phyloP scores from a whole-genome alignment of 2,113 vertebrate genomes.

The Psittacula cyanocephala region DNA sequence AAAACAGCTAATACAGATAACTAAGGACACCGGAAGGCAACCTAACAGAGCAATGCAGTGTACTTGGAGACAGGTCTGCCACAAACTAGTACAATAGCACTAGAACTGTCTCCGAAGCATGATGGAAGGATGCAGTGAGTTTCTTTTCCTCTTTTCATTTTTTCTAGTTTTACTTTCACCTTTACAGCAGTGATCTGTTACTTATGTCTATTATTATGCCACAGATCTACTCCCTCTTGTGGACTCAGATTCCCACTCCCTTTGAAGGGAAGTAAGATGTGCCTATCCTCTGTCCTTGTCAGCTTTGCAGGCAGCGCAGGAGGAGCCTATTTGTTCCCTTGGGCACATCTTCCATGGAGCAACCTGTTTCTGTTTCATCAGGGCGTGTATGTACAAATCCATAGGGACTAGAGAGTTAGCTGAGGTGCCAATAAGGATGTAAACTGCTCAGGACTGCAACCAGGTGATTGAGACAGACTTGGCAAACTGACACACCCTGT shows the following conservation, averaged over 20 bases:
- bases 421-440: neutral
- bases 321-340: neutral
- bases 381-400: neutral
- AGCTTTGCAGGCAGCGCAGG: neutral
- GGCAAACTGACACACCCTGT: neutral
- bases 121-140: neutral
- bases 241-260: neutral
- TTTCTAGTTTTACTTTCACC: neutral
- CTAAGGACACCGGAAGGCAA: neutral
- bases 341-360: neutral
- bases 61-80: neutral
- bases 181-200: neutral
- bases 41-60: neutral
- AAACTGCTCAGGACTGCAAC: neutral
- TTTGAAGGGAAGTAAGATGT: neutral
- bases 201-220: neutral
- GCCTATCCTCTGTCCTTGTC: neutral
- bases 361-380: neutral
- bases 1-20: neutral
- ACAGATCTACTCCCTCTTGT: neutral
- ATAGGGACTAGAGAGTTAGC: neutral
- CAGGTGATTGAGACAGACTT: neutral
- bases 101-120: neutral
- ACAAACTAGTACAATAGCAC: neutral
- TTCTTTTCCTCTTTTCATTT: neutral